A percentile compares a stretch with the other conserved stretches of the same genome.
Conservation (phyloP, 2,888 invertebrate species). For the Dinocampus coccinellae region DNA sequence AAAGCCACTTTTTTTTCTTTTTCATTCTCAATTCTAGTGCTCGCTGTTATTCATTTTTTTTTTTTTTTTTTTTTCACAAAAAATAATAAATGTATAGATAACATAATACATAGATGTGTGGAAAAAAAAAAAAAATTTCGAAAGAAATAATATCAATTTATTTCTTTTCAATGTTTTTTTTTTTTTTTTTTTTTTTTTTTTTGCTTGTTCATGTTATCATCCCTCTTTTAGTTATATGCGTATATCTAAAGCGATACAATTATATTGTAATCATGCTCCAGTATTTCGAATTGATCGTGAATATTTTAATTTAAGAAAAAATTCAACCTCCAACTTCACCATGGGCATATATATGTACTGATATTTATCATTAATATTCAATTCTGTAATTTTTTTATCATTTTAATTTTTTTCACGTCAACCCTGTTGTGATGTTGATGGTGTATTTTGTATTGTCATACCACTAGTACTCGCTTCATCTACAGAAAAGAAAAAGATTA, state of each 20-base stretch:
- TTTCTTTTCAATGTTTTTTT: too few species aligned
- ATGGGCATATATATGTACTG: not conserved
- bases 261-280: not conserved
- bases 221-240: not conserved
- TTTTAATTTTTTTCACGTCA: constrained; percentile 42
- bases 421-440: constrained; percentile 53
- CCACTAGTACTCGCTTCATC: constrained; percentile 55
- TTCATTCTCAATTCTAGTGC: not conserved
- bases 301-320: not conserved
- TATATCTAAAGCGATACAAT: not conserved
- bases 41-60: too few species aligned
- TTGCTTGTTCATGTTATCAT: not conserved
- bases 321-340: not conserved
- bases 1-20: not conserved
- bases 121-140: not conserved
- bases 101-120: not conserved
- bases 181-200: not conserved
- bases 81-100: not conserved
- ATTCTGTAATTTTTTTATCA: not conserved
- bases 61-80: not conserved
- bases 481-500: constrained; percentile 40
- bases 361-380: constrained; percentile 29
- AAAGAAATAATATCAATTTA: not conserved
- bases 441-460: constrained; percentile 46
- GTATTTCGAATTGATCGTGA: not conserved